These are phyloP conservation scores for Gallinago jamesoni DNA, from an alignment of 2,113 vertebrate genomes.

Conservation along the genomic window DNA sequence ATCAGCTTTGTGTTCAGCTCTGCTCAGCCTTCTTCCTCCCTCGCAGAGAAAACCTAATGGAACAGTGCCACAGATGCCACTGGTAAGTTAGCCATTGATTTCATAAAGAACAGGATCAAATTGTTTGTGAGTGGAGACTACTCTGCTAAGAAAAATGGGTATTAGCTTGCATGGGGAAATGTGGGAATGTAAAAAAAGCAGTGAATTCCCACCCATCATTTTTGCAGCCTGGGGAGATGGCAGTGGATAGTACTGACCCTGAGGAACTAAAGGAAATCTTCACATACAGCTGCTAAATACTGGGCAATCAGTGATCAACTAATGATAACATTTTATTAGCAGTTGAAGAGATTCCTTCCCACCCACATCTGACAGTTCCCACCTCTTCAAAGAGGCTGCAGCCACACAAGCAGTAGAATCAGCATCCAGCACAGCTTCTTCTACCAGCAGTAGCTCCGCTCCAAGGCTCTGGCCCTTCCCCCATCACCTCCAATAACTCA, in stretches of 20 bases:
- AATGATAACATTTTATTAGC: not conserved
- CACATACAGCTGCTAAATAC: not conserved
- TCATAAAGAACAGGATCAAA: not conserved
- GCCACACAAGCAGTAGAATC: not conserved
- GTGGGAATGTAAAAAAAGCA: not conserved
- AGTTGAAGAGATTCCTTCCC: not conserved
- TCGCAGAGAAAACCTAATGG: not conserved
- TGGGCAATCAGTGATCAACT: not conserved
- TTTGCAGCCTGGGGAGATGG: not conserved
- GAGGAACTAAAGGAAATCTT: not conserved
- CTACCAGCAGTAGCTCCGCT: not conserved
- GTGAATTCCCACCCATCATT: not conserved
- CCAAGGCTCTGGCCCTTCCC: not conserved
- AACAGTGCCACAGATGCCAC: not conserved
- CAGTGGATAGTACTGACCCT: not conserved
- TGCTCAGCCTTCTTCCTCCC: not conserved
- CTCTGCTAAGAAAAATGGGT: not conserved
- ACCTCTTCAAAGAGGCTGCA: not conserved
- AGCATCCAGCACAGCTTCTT: not conserved
- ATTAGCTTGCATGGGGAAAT: not conserved
- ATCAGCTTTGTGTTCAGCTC: not conserved
- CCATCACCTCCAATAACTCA: conserved; percentile 15
- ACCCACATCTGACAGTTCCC: not conserved
- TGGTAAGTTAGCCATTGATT: not conserved
- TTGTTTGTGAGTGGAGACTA: not conserved